A percentile compares a stretch with the other conserved stretches of the same genome.
phyloP scores from a whole-genome alignment of 2,113 vertebrate species.

The Capra hircus region DNA sequence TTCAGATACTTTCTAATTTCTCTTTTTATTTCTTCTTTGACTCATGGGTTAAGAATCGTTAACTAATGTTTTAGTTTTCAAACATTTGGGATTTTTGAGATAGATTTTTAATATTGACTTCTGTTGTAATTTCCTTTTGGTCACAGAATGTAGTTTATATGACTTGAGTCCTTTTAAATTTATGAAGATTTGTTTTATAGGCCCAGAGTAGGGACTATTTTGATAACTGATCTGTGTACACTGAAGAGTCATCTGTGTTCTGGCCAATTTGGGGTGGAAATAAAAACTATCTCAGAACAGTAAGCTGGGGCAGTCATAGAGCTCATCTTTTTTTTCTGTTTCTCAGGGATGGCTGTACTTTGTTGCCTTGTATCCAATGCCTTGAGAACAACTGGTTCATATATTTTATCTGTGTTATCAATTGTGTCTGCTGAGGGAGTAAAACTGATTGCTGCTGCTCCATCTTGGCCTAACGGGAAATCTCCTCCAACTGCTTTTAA shows the following conservation, averaged over 20 bases:
- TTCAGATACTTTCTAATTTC: background rate
- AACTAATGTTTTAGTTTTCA: background rate
- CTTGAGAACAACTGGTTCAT: background rate
- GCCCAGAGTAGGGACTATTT: background rate
- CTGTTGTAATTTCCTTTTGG: conserved; percentile 1
- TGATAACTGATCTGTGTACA: background rate
- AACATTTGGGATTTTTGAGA: background rate
- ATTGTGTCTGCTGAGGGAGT: background rate
- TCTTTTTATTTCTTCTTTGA: background rate
- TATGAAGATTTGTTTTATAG: background rate
- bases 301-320: background rate
- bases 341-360: background rate
- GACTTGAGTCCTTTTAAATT: background rate
- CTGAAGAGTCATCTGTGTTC: background rate
- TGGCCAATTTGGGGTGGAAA: background rate
- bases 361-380: background rate
- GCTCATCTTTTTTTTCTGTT: background rate
- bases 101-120: background rate
- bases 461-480: background rate
- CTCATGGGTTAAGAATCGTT: background rate
- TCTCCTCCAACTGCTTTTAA: background rate
- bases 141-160: background rate
- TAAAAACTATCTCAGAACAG: background rate
- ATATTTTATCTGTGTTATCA: background rate
- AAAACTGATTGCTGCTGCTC: background rate